phyloP scores from a whole-genome alignment of 1,140 invertebrate species.

The Aricia agestis region DNA sequence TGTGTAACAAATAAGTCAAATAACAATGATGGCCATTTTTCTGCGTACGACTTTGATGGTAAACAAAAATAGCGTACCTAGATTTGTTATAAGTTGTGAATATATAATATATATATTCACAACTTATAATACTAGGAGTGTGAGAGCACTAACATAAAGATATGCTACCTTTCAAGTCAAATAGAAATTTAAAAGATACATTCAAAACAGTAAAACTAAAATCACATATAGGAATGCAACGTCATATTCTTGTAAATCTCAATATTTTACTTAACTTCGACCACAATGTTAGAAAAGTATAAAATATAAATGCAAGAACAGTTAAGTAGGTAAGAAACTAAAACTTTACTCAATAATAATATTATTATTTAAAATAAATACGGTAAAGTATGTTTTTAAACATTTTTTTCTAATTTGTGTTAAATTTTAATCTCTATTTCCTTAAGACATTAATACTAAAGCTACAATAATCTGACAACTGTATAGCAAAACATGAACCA shows the following conservation, averaged over 20 bases:
- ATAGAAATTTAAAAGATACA: constrained; percentile 9
- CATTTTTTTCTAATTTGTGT: too few relatives aligned
- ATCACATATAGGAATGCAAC: neutral
- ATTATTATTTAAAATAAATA: neutral
- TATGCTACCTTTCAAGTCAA: neutral
- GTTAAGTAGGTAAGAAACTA: neutral
- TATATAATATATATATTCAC: too few relatives aligned
- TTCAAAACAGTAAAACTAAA: neutral
- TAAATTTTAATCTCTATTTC: neutral
- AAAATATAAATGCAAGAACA: constrained; percentile 7
- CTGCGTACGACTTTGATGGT: too few relatives aligned
- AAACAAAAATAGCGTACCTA: too few relatives aligned
- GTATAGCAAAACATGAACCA: neutral
- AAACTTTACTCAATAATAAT: neutral
- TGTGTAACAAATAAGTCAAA: too few relatives aligned
- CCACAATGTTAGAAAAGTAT: neutral
- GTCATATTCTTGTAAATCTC: neutral
- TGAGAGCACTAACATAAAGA: neutral
- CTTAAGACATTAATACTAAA: neutral
- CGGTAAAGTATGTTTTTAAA: too few relatives aligned
- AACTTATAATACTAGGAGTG: too few relatives aligned
- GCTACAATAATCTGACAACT: neutral
- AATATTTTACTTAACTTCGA: too few relatives aligned
- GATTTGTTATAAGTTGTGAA: too few relatives aligned
- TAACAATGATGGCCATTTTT: too few relatives aligned